Evolutionary conservation across 1,140 invertebrate species (phyloP).

Genomic region (Cyclina sinensis): DNA sequence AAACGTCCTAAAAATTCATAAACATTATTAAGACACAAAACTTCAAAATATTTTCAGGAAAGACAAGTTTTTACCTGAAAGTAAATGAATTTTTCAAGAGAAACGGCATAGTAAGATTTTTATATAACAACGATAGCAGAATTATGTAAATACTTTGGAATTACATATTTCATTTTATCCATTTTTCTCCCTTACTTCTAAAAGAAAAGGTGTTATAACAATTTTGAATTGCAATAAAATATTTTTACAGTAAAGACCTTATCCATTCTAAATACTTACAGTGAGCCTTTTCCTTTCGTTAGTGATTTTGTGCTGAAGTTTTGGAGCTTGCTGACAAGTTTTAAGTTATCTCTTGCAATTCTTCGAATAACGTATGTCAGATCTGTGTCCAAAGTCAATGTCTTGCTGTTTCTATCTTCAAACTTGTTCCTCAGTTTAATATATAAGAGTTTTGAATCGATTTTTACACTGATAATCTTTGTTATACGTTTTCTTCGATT

Average conservation of each 20-base stretch:
- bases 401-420: slow-evolving; percentile 10
- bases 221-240: too few relatives aligned
- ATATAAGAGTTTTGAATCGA: slow-evolving; percentile 21
- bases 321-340: slow-evolving; percentile 52
- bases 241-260: too few relatives aligned
- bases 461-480: background rate
- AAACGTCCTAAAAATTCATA: slow-evolving; percentile 41
- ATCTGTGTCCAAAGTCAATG: slow-evolving; percentile 28
- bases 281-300: slow-evolving; percentile 34
- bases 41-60: too few relatives aligned
- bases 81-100: too few relatives aligned
- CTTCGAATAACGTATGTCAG: slow-evolving; percentile 50
- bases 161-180: too few relatives aligned
- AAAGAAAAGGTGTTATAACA: too few relatives aligned
- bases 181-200: too few relatives aligned
- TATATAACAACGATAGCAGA: too few relatives aligned
- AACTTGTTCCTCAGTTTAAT: slow-evolving; percentile 26
- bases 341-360: slow-evolving; percentile 50
- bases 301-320: slow-evolving; percentile 50
- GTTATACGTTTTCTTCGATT: background rate
- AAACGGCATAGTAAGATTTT: too few relatives aligned
- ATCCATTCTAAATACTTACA: slow-evolving; percentile 57
- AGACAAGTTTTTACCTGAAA: too few relatives aligned
- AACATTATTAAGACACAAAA: too few relatives aligned
- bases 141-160: too few relatives aligned